These are phyloP conservation scores for Trachymyrmex septentrionalis DNA, from an alignment of 1,140 invertebrate species.

Conservation along the genomic window DNA sequence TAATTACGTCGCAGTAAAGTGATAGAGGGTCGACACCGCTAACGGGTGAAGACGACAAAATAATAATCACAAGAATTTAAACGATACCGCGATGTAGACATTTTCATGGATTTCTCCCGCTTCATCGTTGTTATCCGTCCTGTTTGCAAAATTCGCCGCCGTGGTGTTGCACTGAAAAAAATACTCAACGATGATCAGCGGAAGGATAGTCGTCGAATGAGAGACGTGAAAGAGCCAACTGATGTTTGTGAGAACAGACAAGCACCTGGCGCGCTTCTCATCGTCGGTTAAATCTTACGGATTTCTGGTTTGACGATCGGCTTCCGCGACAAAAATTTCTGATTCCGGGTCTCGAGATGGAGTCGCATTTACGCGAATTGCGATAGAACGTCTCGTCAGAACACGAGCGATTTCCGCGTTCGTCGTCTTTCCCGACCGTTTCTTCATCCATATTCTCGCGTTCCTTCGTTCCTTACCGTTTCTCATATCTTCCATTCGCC, in stretches of 20 bases:
- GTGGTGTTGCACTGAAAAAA: constrained; percentile 1
- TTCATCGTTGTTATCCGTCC: neutral
- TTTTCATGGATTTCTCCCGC: constrained; percentile 32
- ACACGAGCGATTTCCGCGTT: constrained; percentile 69
- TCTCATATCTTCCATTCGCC: constrained; percentile 48
- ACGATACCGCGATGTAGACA: constrained; percentile 24
- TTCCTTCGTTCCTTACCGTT: constrained; percentile 33
- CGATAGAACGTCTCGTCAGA: constrained; percentile 46
- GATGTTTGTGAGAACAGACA: neutral
- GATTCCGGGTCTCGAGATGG: constrained; percentile 25
- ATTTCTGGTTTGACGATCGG: constrained; percentile 67
- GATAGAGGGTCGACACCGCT: constrained; percentile 40
- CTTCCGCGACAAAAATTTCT: constrained; percentile 65
- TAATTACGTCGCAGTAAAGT: constrained; percentile 69
- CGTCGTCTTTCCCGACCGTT: constrained; percentile 50
- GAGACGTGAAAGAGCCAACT: neutral
- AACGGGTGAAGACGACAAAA: constrained; percentile 32
- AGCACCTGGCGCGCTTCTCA: constrained; percentile 33
- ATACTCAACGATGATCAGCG: neutral
- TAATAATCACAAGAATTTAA: constrained; percentile 59
- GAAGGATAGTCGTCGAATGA: neutral
- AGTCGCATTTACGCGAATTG: constrained; percentile 72
- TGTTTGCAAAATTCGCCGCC: constrained; percentile 5
- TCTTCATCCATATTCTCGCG: constrained; percentile 55
- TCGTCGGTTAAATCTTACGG: constrained; percentile 65